Evolutionary conservation across 2,797 vertebrate species (phyloP), one percentile per base, ranked within the genome.

Genomic region (Saxicola maurus): DNA sequence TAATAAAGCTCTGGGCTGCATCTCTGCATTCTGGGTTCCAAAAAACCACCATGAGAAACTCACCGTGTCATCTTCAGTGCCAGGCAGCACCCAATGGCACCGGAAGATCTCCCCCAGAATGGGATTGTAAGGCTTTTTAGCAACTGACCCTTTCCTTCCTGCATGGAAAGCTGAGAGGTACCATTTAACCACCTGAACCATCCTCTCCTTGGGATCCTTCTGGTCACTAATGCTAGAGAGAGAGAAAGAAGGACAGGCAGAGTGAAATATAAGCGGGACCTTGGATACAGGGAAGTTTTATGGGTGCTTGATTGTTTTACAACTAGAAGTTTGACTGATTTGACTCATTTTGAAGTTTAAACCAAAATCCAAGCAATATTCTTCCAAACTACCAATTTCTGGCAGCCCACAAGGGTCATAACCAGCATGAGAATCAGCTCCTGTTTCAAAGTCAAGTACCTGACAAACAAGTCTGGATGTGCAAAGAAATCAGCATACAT

Each of bases 401-500:
- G 18, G 46, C 51, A 66, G 52, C 20, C 35, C 66, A 19, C 28
- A 28, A 15, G 30, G 28, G 17, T 64, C 40, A 71, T 1, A 52
- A 69, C 7, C 15, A 77, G 2, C 1, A 30, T 6, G 48, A 56
- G 56, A 83, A 59, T 45, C 10, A 79, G 57, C 25, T 69, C 42
- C 40, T 43, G 30, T 37, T 81, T 18, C 77, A 51, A 86, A 68
- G 38, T 37, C 30, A 79, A 76, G 84, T 98, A 99, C 99, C 98
- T 99, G 95, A 99, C 99, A 97, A 99, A 99, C 93, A 99, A 96
- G 96, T 99, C 99, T 0, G 99, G 99, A 94, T 99, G 99, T 95
- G 99, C 99, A 97, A 99, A 99, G 92, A 99, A 99, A 96, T 99
- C 99, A 68, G 99, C 99, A 57, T 99, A 99, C 99, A 99, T 99